Conservation (phyloP, 2,113 vertebrate genomes). For the Cinclus mexicanus region DNA sequence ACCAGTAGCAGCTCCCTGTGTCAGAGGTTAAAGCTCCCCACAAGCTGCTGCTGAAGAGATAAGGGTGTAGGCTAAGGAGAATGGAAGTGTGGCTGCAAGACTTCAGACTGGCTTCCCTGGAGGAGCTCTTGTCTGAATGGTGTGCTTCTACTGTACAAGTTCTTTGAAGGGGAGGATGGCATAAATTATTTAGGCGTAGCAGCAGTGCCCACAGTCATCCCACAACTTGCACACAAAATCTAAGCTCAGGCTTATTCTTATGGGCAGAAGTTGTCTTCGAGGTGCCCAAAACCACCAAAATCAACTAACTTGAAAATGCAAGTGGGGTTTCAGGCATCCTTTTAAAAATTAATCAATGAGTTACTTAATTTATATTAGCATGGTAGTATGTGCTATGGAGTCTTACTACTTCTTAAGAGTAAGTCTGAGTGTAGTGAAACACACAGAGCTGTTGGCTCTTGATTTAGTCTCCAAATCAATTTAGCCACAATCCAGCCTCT, state of each 20-base stretch:
- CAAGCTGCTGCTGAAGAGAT: conserved; percentile 13
- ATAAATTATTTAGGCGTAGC: neutral
- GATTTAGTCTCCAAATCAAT: neutral
- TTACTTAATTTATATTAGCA: neutral
- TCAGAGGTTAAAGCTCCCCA: neutral
- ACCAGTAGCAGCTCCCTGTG: neutral
- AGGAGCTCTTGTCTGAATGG: neutral
- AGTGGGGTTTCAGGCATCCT: neutral
- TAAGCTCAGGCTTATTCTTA: neutral
- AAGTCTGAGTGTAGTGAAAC: neutral
- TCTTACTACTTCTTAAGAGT: neutral
- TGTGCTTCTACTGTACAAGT: neutral
- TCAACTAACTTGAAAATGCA: neutral
- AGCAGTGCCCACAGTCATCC: neutral
- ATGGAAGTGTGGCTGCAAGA: neutral
- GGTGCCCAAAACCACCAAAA: neutral
- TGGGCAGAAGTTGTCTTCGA: neutral
- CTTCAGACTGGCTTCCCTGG: neutral
- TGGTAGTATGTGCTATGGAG: neutral
- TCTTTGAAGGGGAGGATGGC: neutral
- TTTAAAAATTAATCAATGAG: neutral
- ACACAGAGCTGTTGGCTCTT: neutral
- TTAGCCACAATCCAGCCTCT: neutral
- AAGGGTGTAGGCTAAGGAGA: neutral
- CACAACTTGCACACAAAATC: neutral